Conservation (phyloP, 2,113 vertebrate genomes). For the Pygoscelis adeliae region DNA sequence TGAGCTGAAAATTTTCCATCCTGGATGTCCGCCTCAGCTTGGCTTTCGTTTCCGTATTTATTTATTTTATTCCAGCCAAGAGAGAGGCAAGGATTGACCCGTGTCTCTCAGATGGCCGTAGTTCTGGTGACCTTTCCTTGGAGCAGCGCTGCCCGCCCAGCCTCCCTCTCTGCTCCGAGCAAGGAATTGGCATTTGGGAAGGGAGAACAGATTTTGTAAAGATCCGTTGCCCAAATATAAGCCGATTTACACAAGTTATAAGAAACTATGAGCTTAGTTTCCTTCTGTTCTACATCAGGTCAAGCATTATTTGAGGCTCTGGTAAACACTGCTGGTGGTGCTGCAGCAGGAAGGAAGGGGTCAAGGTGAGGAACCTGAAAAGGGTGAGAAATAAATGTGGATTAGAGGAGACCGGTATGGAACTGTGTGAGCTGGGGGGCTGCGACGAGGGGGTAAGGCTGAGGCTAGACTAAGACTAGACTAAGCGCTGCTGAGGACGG, state of each 20-base stretch:
- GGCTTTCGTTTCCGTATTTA: not conserved
- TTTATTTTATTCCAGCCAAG: not conserved
- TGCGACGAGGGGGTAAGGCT: not conserved
- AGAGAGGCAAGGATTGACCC: not conserved
- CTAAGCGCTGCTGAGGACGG: not conserved
- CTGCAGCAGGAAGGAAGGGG: not conserved
- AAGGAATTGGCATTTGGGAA: not conserved
- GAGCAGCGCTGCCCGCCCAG: not conserved
- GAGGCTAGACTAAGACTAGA: not conserved
- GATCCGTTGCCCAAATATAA: not conserved
- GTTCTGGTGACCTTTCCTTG: not conserved
- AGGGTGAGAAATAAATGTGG: not conserved
- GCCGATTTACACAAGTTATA: not conserved
- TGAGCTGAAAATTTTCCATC: not conserved
- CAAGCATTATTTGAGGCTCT: not conserved
- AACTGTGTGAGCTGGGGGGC: not conserved
- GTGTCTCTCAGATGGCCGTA: rapidly evolving
- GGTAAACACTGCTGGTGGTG: not conserved
- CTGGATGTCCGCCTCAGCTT: not conserved
- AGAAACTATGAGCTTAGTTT: not conserved
- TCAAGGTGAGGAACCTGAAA: not conserved
- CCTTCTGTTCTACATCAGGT: not conserved
- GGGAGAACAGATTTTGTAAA: not conserved
- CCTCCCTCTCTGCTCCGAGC: not conserved
- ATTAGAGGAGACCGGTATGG: not conserved